A percentile compares a stretch with the other conserved stretches of the same genome.
Evolutionary conservation across 2,797 vertebrate species (phyloP).

Genomic region (Lindbergichthys nudifrons): DNA sequence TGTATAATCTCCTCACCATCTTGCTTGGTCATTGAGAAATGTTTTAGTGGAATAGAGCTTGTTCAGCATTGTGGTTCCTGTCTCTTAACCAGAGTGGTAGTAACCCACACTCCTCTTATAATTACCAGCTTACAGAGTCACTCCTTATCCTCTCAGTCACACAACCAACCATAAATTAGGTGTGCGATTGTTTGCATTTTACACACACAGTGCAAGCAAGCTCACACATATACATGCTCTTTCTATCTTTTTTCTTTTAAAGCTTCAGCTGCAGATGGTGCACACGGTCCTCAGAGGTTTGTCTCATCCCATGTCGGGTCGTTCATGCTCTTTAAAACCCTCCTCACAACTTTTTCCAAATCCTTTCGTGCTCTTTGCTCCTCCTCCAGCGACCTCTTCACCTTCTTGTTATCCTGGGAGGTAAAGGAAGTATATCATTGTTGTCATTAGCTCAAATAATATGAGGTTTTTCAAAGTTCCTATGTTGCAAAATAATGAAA

Average conservation of each 20-base stretch:
- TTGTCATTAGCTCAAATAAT: not conserved
- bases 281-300: constrained; percentile 88
- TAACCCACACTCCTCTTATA: constrained; percentile 18
- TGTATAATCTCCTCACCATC: constrained; percentile 15
- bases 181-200: constrained; percentile 10
- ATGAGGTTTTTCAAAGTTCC: not conserved
- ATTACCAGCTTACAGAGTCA: constrained; percentile 51
- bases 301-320: constrained; percentile 99
- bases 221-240: constrained; percentile 4
- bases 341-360: constrained; percentile 95
- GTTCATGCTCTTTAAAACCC: constrained; percentile 95
- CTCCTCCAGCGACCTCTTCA: constrained; percentile 96
- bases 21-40: constrained; percentile 50
- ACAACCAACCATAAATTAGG: constrained; percentile 11
- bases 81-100: constrained; percentile 21
- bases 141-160: constrained; percentile 41
- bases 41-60: constrained; percentile 32
- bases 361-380: constrained; percentile 96
- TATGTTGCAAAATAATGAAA: not conserved
- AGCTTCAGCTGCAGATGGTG: constrained; percentile 12
- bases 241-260: constrained; percentile 10
- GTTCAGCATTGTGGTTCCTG: constrained; percentile 33
- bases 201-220: constrained; percentile 21
- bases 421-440: constrained; percentile 8
- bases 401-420: constrained; percentile 95